Percentiles rank a stretch among this genome's conserved stretches.
phyloP scores from a whole-genome alignment of 2,888 invertebrate genomes.

The Iselma pallidipennis region DNA sequence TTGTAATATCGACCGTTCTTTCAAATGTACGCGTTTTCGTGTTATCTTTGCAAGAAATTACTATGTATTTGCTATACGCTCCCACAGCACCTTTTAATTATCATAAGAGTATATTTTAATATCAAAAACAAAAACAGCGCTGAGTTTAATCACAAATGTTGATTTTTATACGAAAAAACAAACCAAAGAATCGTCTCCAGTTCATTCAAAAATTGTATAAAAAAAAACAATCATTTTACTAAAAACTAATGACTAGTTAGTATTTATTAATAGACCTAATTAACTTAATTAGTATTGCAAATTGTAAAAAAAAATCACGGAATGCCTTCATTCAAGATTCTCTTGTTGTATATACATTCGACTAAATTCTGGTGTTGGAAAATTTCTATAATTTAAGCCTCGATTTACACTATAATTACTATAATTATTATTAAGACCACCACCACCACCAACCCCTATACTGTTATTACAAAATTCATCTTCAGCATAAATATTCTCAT shows the following conservation, averaged over 20 bases:
- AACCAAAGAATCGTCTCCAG: neutral
- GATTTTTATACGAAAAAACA: neutral
- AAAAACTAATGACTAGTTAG: no score
- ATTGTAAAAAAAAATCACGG: neutral
- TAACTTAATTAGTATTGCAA: slow-evolving; percentile 9
- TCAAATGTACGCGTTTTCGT: no score
- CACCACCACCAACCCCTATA: slow-evolving; percentile 1
- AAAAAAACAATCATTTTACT: neutral
- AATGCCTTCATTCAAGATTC: slow-evolving; percentile 33
- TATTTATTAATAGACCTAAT: neutral
- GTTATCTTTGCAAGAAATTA: no score
- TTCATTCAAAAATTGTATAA: neutral
- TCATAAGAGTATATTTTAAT: slow-evolving; percentile 3
- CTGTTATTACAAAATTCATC: slow-evolving; percentile 42
- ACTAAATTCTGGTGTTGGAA: slow-evolving; percentile 53
- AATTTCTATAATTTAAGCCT: slow-evolving; percentile 42
- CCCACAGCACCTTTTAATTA: neutral
- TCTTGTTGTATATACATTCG: slow-evolving; percentile 54
- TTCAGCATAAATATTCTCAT: slow-evolving; percentile 48
- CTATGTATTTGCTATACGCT: neutral
- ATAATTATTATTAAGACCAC: neutral
- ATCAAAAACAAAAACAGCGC: slow-evolving; percentile 14
- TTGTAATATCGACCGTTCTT: no score
- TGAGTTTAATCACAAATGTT: slow-evolving; percentile 21
- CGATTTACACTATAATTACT: slow-evolving; percentile 30